Evolutionary conservation across 2,113 vertebrate species (phyloP), one percentile per base, ranked within the genome.

Genomic region (Macrotus californicus): DNA sequence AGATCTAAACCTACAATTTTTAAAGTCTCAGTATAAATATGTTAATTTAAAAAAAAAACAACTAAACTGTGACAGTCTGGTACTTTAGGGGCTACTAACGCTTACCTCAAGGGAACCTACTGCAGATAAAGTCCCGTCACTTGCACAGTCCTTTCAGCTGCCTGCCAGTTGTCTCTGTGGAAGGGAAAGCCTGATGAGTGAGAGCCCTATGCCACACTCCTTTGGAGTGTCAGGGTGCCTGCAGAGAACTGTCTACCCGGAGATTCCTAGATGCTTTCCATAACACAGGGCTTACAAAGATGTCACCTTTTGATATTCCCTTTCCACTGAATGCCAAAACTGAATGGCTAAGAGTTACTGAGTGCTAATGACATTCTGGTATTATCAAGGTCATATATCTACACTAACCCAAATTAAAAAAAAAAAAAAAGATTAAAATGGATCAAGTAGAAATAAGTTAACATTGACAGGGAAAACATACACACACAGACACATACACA

Each of bases 71-170:
- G 54, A 91, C 87, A 91, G 91, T 79, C 93, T 96, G 94, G n/a
- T 88, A 73, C 96, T 96, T 94, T 61, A 96, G 87, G 93, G 96
- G 89, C 97, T 91, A 94, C 96, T 97, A 97, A 94, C 92, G 97
- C 97, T 98, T 98, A 98, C 96, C 97, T 97, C 96, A 98, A 95
- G 97, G 94, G 89, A 96, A 97, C 96, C 97, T 97, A 98, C 89
- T 97, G 95, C 85, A 92, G 97, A 97, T 95, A 97, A 96, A 95
- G 93, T 97, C 91, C 97, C 96, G 97, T 96, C 96, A 98, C 97
- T 97, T 97, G 97, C 96, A 97, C 97, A 97, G 96, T 98, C 93
- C 97, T 97, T 98, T 97, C 96, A 97, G 97, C 97, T 97, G 97
- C 97, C 96, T 98, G 97, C 96, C 96, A 97, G 97, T 96, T 97